A percentile compares a stretch with the other conserved stretches of the same genome.
Evolutionary conservation across 2,797 vertebrate genomes (phyloP).

Genomic region (Tarsius wallacei): DNA sequence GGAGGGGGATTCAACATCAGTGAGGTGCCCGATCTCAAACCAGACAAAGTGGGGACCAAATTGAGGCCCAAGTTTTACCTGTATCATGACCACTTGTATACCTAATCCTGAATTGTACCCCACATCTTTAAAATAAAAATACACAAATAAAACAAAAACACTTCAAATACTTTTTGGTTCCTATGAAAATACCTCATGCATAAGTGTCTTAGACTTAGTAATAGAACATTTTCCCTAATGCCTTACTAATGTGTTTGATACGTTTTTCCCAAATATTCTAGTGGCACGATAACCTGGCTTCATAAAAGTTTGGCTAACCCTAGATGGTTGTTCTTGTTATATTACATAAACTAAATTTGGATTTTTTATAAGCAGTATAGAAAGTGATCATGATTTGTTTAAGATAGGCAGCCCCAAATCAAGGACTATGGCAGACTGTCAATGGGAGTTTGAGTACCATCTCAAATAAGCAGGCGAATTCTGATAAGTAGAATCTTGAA

Average conservation of each 20-base stretch:
- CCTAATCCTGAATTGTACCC: too few species aligned
- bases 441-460: too few species aligned
- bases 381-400: neutral
- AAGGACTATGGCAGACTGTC: neutral
- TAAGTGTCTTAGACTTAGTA: neutral
- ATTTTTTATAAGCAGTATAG: neutral
- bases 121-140: too few species aligned
- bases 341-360: neutral
- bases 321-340: neutral
- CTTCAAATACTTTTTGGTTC: too few species aligned
- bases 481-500: neutral
- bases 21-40: too few species aligned
- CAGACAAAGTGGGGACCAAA: too few species aligned
- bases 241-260: neutral
- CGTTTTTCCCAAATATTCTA: neutral
- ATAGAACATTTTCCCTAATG: neutral
- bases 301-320: neutral
- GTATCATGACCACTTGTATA: too few species aligned
- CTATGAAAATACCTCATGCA: neutral
- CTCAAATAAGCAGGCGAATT: neutral
- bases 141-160: neutral
- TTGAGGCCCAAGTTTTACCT: too few species aligned
- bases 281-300: neutral
- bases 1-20: too few species aligned
- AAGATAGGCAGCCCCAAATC: neutral